Base-by-base conservation (phyloP, 2,888 invertebrate genomes). In the Zele albiditarsus region DNA sequence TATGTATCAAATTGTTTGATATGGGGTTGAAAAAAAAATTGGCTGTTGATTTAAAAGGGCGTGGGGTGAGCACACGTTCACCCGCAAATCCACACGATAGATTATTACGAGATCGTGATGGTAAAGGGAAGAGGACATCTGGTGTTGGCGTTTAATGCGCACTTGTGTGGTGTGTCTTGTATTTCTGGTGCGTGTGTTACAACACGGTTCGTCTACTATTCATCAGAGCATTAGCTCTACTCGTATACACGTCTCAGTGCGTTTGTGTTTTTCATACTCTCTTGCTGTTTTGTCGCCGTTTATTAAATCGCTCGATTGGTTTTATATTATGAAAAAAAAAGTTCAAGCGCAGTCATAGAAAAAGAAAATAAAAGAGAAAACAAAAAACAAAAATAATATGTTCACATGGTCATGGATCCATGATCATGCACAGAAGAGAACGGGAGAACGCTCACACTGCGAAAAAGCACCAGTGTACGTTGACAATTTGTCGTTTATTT, bases 401-500 rank as follows among this genome's bases (percentile, higher is more conserved):
- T 78, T 78, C 80, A 71, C 71, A 76, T 77, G 79, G 80, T 74
- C 71, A 79, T 78, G 80, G 80, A 75, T 68, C 66, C 82, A 88
- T 84, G 76, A 88, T 53, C 53, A 53, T 87, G 88, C 86, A 88
- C 79, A 87, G 86, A 79, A 83, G 84, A 79, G 87, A 88, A 68
- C 80, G 84, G 79, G 81, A 88, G 71, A 81, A 83, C 78, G 80
- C 82, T 72, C 81, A 84, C 68, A 81, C 82, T 74, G 85, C 84
- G 75, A 83, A 83, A 79, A 87, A 86, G 71, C 75, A 53, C 84
- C 84, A 78, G 86, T 86, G 86, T 87, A 88, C 71, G 87, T 88
- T 80, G 33, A 73, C n/a, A 58, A 38, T 68, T 58, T 27, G 42
- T 69, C 49, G 38, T 63, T 38, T 62, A 46, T 25, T 33, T 38